These are phyloP conservation scores for Sebastes cheni DNA, from an alignment of 2,797 vertebrate species.

Conservation along the genomic window DNA sequence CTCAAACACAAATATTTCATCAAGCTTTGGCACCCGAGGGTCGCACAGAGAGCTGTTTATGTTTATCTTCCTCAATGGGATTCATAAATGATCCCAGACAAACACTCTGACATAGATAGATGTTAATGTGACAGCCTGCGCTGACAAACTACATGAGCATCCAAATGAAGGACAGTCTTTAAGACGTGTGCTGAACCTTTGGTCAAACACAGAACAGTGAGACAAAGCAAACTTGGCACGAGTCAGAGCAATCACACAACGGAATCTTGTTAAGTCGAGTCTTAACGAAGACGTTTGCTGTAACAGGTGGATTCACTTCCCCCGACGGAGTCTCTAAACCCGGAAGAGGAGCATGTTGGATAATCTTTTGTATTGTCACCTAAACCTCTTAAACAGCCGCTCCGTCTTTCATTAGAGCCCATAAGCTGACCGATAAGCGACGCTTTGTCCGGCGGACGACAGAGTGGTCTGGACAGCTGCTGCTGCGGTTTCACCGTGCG, in stretches of 20 bases:
- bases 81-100: background rate
- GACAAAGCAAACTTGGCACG: background rate
- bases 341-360: background rate
- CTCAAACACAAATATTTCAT: constrained; percentile 52
- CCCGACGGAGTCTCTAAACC: background rate
- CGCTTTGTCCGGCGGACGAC: constrained; percentile 26
- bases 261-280: background rate
- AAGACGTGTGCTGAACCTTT: background rate
- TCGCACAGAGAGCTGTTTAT: background rate
- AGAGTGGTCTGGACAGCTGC: constrained; percentile 59
- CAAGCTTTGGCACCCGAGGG: background rate
- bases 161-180: background rate
- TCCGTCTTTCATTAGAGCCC: constrained; percentile 51
- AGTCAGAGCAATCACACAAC: background rate
- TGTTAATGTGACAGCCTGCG: background rate
- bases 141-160: background rate
- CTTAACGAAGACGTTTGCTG: background rate
- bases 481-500: constrained; percentile 1
- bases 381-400: constrained; percentile 44
- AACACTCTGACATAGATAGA: background rate
- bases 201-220: background rate
- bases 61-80: background rate
- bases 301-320: constrained; percentile 25
- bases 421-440: constrained; percentile 29
- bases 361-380: constrained; percentile 35